phyloP scores from a whole-genome alignment of 2,113 vertebrate genomes.

The Glaucidium brasilianum region DNA sequence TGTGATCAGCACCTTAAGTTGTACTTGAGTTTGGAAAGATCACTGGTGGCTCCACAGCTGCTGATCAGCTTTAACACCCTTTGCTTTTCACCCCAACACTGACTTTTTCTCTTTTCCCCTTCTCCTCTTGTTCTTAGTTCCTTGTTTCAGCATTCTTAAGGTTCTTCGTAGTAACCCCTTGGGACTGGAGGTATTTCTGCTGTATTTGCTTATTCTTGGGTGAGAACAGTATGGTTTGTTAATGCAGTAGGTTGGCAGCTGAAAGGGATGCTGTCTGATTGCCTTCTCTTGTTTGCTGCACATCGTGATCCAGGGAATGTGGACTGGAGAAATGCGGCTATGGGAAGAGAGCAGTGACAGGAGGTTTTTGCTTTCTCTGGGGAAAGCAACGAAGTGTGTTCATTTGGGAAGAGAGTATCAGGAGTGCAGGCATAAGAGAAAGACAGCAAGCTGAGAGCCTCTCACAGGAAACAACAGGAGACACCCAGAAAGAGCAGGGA shows the following conservation, averaged over 20 bases:
- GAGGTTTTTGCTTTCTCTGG: neutral
- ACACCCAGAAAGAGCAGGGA: neutral
- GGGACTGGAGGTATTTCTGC: neutral
- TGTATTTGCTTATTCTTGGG: neutral
- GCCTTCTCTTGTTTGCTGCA: neutral
- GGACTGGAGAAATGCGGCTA: neutral
- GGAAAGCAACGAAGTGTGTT: neutral
- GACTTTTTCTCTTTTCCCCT: neutral
- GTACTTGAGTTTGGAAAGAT: neutral
- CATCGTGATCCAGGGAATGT: neutral
- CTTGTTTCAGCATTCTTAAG: neutral
- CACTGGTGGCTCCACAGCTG: neutral
- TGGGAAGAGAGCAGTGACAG: neutral
- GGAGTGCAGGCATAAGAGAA: neutral
- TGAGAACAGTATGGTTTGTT: neutral
- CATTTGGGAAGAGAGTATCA: neutral
- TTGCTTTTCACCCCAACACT: neutral
- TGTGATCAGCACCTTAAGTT: accelerated
- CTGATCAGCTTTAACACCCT: neutral
- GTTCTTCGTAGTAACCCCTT: neutral
- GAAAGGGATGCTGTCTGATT: neutral
- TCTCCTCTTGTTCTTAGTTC: neutral
- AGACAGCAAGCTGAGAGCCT: neutral
- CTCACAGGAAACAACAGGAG: neutral
- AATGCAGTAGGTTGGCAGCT: accelerated